Base-by-base conservation (phyloP, 2,113 vertebrate species). In the Tragelaphus imberbis region DNA sequence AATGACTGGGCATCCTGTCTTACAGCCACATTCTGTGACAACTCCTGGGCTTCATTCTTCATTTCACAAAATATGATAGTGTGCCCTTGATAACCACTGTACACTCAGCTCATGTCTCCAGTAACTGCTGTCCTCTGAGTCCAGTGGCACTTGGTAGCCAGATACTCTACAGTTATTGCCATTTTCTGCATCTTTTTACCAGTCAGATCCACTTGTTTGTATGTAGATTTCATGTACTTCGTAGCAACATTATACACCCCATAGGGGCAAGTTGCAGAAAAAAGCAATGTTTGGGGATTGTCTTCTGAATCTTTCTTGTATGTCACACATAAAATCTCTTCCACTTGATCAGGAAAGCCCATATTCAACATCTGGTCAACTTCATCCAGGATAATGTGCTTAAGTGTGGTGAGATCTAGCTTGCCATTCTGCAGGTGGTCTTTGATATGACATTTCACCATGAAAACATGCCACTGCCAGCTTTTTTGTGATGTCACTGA, bases 371-470 rank as follows among this genome's bases (percentile, higher is more conserved):
- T 65, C 15, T 65, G 30, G 15, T 65, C 30, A 65, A 65, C 63
- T 65, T 65, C 15, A 65, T n/a, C 33, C 30, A 17, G 30, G 30
- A 65, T 7, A n/a, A n/a, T 15, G n/a, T n/a, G 63, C 63, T 65
- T 65, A 65, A n/a, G 63, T 65, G n/a, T 65, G 7, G 63, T 17
- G 63, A 65, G 63, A 65, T 65, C 30, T 65, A 65, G 63, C 63
- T n/a, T 65, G 30, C 7, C 63, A n/a, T 65, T 65, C 30, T 65
- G 30, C 63, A 65, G 30, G 63, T 65, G 63, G 63, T n/a, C 63
- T 33, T 65, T 65, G 63, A 65, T 30, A 65, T 0, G 7, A n/a
- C 4, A 3, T 65, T 65, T 17, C 30, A 16, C 3, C 15, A 4
- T 61, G 17, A 65, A 65, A 17, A 65, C 30, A 65, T 17, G 63